Conservation (phyloP, 1,140 invertebrate genomes). For the Rhizoglyphus robini region DNA sequence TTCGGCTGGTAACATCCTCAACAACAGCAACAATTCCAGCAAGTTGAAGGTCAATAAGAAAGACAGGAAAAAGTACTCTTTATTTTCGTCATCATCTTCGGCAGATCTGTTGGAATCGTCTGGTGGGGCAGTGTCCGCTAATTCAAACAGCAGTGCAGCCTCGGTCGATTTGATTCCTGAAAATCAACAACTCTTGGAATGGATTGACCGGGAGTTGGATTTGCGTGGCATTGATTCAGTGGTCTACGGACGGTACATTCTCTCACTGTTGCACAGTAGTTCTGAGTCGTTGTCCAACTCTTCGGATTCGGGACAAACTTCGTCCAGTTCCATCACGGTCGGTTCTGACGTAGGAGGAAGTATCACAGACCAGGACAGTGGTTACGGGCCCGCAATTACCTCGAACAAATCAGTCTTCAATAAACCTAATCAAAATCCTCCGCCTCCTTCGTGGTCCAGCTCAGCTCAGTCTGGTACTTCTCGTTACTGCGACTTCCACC, state of each 20-base stretch:
- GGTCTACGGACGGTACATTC: constrained; percentile 44
- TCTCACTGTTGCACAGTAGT: constrained; percentile 40
- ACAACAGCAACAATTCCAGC: too few relatives aligned
- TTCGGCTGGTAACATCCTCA: too few relatives aligned
- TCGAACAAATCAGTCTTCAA: too few relatives aligned
- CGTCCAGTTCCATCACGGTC: background rate
- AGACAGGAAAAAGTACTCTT: background rate
- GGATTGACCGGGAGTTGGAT: constrained; percentile 45
- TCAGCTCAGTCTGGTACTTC: background rate
- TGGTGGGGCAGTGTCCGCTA: background rate
- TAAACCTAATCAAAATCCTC: background rate
- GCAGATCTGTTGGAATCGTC: background rate
- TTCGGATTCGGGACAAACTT: background rate
- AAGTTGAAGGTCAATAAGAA: background rate
- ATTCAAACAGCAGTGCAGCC: background rate
- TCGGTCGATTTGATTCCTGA: background rate
- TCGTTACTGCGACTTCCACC: constrained; percentile 6
- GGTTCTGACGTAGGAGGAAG: background rate
- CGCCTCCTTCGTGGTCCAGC: background rate
- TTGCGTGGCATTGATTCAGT: constrained; percentile 45
- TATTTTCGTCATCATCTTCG: background rate
- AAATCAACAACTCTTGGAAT: constrained; percentile 38
- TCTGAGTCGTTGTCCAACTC: constrained; percentile 15
- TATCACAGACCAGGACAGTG: background rate
- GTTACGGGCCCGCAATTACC: background rate